phyloP scores from a whole-genome alignment of 2,888 invertebrate species.

The Volucella inflata region DNA sequence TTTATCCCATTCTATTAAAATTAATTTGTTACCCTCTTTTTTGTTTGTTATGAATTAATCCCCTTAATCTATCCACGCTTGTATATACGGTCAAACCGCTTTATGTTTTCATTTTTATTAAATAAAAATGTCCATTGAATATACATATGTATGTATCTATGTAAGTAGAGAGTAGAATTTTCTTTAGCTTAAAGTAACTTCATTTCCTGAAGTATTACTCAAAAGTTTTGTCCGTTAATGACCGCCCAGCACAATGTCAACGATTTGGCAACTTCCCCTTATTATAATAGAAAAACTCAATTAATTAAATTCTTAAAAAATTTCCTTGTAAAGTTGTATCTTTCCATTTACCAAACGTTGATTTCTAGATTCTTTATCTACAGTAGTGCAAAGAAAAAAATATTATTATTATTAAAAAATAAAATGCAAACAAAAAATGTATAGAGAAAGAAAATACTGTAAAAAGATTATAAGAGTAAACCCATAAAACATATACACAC shows the following conservation, averaged over 20 bases:
- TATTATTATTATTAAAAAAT: neutral
- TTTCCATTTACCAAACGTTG: slow-evolving; percentile 25
- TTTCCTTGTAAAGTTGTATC: slow-evolving; percentile 64
- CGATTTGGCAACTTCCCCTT: slow-evolving; percentile 10
- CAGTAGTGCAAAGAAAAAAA: slow-evolving; percentile 29
- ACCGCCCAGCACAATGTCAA: slow-evolving; percentile 53
- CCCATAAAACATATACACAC: neutral
- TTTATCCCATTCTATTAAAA: neutral
- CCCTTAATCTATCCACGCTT: slow-evolving; percentile 8
- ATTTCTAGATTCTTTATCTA: slow-evolving; percentile 52
- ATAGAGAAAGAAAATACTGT: slow-evolving; percentile 47
- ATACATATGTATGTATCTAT: no score
- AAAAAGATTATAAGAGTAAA: slow-evolving; percentile 36
- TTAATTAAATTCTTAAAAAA: slow-evolving; percentile 7
- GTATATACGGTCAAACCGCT: slow-evolving; percentile 48
- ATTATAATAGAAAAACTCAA: neutral
- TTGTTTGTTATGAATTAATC: no score
- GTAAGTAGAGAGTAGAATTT: slow-evolving; percentile 3
- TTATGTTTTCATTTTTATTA: slow-evolving; percentile 16
- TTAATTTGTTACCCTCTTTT: no score
- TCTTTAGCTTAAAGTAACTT: neutral
- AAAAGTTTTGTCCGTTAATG: slow-evolving; percentile 27
- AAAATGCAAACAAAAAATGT: slow-evolving; percentile 8
- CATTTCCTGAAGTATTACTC: slow-evolving; percentile 43
- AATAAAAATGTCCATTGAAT: slow-evolving; percentile 16